Base-by-base conservation (phyloP, 2,888 invertebrate genomes). In the Phanerotoma sp. region DNA sequence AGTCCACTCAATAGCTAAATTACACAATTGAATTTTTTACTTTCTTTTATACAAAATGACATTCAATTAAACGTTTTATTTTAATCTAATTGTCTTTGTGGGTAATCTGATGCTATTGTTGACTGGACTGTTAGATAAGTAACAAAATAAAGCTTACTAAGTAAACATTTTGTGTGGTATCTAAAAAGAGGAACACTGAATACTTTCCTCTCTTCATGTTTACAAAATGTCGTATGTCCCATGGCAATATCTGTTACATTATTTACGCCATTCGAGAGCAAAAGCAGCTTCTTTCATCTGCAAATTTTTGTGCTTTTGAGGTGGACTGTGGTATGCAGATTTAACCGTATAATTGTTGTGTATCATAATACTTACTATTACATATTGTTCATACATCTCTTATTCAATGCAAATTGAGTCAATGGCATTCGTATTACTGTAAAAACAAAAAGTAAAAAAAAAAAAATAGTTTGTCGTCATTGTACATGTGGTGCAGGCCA, bases 401-500 rank as follows among this genome's bases (percentile, higher is more conserved):
- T 22, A 15, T 13, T 38, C 18, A 15, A 46, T 40, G 46, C 25
- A 20, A 42, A 15, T 11, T 44, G 44, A 4, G 11, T 11, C 22
- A 18, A 22, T 13, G n/a, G 2, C 21, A 5, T 32, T 6, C 30
- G 18, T 33, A 18, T 60, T 51, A 58, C 60, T 59, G 55, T 47
- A 58, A 38, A 53, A 11, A 16, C 9, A 35, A 51, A 38, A 41
- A 35, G n/a, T 44, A 44, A 37, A 49, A 58, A 57, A 56, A 60
- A 54, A 52, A 56, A 63, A 65, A 35, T 22, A 51, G 18, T 10
- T 45, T 38, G 22, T 48, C 32, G 40, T 46, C 32, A 21, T 40
- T 71, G 62, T 70, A 51, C 60, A 55, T 63, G 65, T 72, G 72
- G 72, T 72, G 72, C 73, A 75, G 75, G 75, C 66, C 71, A 71